Percentiles rank a stretch among this genome's conserved stretches.
Conservation (phyloP, 92 coral and sea anemone species). For the Palythoa heliodiscus region DNA sequence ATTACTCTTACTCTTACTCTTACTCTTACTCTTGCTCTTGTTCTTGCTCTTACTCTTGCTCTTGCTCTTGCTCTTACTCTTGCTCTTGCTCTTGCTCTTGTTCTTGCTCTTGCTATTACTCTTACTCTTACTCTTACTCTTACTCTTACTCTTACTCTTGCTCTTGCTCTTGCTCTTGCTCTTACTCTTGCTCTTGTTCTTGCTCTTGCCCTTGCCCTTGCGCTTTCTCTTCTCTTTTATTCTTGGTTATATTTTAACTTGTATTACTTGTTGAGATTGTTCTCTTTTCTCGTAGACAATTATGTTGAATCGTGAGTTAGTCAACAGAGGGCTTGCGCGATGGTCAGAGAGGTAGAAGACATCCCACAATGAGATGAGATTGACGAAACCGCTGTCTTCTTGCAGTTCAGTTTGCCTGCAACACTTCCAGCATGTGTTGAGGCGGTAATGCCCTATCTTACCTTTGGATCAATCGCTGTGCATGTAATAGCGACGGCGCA, state of each 20-base stretch:
- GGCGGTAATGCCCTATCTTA: background rate
- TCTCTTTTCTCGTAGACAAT: constrained; percentile 63
- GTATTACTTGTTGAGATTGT: background rate
- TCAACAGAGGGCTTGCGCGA: constrained; percentile 85
- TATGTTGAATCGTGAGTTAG: constrained; percentile 89
- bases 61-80: background rate
- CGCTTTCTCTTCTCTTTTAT: too few relatives aligned
- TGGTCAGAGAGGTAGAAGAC: constrained; percentile 85
- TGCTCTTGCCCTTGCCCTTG: background rate
- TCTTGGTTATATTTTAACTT: background rate
- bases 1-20: background rate
- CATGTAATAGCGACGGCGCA: background rate
- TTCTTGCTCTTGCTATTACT: background rate
- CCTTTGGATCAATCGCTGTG: background rate
- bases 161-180: background rate
- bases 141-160: background rate
- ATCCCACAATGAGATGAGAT: background rate
- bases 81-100: background rate
- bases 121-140: background rate
- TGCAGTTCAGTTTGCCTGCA: constrained; percentile 11
- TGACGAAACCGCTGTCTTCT: background rate
- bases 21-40: background rate
- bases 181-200: background rate
- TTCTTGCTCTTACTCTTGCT: background rate
- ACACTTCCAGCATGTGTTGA: background rate